Base-by-base conservation (phyloP, 2,888 invertebrate species). In the Epicampocera succincta region DNA sequence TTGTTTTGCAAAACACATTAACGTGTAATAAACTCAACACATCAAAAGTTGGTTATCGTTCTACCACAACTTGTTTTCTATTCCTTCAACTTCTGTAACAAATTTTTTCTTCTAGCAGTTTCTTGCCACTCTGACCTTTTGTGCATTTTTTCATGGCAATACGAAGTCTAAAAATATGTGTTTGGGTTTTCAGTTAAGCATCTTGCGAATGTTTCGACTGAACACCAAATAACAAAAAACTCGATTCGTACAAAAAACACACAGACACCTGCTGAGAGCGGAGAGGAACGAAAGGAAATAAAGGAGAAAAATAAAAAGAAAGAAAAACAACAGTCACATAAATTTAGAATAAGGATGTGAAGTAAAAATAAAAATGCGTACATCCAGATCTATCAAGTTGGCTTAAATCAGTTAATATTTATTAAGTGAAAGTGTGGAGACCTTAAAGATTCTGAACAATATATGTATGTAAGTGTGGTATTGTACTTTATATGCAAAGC, bases 11-110 rank as follows among this genome's bases (percentile, higher is more conserved):
- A 15, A 44, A 33, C 60, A 68, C 19, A 76, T 66, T 42, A 75
- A 66, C 58, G 66, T 75, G 65, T 40, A 63, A 38, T 66, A 68
- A 61, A 69, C 33, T 52, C 54, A 76, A 76, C 68, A 69, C 61
- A 76, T 69, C 68, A 75, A 60, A 75, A 60, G 60, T 75, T 68
- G 44, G 60, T 76, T 76, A 44, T 52, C 68, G 61, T 61, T 76
- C 60, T 61, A 68, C 33, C 60, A 76, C 52, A 61, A 61, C 52
- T 76, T 69, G 52, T 61, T 66, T 50, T 60, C 44, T 21, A 17
- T 58, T 75, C 33, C 52, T 44, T 54, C 61, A 54, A 63, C 63
- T 73, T 46, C 13, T 63, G 63, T 33, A 6, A 44, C 19, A 58
- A 74, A 65, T 19, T 58, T 75, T 52, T 44, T 54, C 50, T 38